Base-by-base conservation (phyloP, 2,113 vertebrate genomes). In the Centrocercus urophasianus region DNA sequence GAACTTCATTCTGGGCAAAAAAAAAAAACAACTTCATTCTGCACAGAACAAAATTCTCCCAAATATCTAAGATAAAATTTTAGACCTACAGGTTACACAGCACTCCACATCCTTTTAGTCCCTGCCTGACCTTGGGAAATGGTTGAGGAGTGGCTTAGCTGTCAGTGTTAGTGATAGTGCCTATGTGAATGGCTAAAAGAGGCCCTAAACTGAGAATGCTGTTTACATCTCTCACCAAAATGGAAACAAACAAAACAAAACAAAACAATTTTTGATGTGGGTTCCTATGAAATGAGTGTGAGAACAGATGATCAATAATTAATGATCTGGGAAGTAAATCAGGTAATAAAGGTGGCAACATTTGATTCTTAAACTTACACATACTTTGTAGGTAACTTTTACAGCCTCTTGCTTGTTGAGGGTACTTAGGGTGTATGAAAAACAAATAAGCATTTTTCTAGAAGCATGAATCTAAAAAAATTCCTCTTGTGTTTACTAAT, bases 141-240 rank as follows among this genome's bases (percentile, higher is more conserved):
- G 15, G 15, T 13, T 74, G 70, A 32, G 28, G 38, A 86, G 27
- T 20, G 78, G 6, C 19, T 79, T 74, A 63, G 28, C 15, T 67
- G 19, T 11, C 38, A 60, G n/a, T 61, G 79, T 45, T 7, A 43
- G 6, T 0, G 0, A 71, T 40, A 18, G 13, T 4, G 1, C 30
- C 30, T n/a, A 50, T n/a, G 12, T 75, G 34, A 12, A 24, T 50
- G 11, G 14, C 7, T 64, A 67, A 63, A 92, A 92, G 43, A 4
- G 24, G 28, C 40, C 36, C 63, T 65, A 40, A 75, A 56, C 17
- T 25, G 34, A 38, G 27, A 9, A 47, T 19, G 5, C 63, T 83
- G 19, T 12, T 83, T 69, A 47, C 0, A 1, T 56, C 38, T 56
- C 30, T 65, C 38, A 42, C 27, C 22, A 22, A 76, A 64, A 6